These are phyloP conservation scores for Pygathrix nemaeus DNA, from an alignment of 2,113 vertebrate species.

Conservation along the genomic window DNA sequence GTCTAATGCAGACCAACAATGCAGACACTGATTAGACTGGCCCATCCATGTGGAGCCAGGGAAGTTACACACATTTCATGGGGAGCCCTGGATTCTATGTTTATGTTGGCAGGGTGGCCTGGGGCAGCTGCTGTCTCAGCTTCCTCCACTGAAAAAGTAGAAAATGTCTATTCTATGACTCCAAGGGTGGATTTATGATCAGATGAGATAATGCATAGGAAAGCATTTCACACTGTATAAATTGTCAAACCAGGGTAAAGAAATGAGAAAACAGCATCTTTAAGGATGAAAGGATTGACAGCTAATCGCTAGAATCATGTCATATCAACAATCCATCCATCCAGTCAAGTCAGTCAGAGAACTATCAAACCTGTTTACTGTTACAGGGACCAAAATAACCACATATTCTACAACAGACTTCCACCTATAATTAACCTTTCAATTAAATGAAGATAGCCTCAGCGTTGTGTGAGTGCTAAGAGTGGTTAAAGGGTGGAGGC, in stretches of 20 bases:
- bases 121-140: not conserved
- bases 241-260: slow-evolving; percentile 22
- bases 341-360: not conserved
- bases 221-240: not conserved
- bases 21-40: accelerated
- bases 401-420: not conserved
- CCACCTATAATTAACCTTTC: not conserved
- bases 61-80: not conserved
- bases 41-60: accelerated
- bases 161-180: not conserved
- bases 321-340: not conserved
- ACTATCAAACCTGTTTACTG: not conserved
- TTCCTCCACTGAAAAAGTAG: not conserved
- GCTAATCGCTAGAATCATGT: slow-evolving; percentile 33
- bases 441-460: not conserved
- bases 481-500: not conserved
- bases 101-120: not conserved
- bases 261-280: not conserved
- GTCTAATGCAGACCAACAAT: not conserved
- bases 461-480: not conserved
- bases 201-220: not conserved
- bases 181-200: not conserved
- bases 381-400: not conserved
- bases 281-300: not conserved
- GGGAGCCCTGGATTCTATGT: not conserved